Evolutionary conservation across 2,113 vertebrate species (phyloP).

Genomic region (human): GRCh38 chr6:23905501-23906000

Average conservation of each 20-base stretch:
- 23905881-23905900: no score
- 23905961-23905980: no score
- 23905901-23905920: no score
- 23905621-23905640: conserved; percentile 39
- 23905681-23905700: not conserved
- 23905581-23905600: conserved; percentile 75
- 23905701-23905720: conserved; percentile 52
- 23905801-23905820: no score
- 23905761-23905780: conserved; percentile 14
- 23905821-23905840: no score
- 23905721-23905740: conserved; percentile 56
- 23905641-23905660: not conserved
- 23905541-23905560: conserved; percentile 53
- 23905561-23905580: conserved; percentile 62
- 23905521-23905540: conserved; percentile 68
- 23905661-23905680: not conserved
- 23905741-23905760: conserved; percentile 50
- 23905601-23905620: conserved; percentile 47
- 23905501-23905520: conserved; percentile 60
- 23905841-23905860: no score
- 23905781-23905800: not conserved
- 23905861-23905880: no score
- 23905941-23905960: no score
- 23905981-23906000: no score
- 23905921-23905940: no score